Conservation (phyloP, 92 coral and sea anemone species). For the Scolanthus callimorphus region DNA sequence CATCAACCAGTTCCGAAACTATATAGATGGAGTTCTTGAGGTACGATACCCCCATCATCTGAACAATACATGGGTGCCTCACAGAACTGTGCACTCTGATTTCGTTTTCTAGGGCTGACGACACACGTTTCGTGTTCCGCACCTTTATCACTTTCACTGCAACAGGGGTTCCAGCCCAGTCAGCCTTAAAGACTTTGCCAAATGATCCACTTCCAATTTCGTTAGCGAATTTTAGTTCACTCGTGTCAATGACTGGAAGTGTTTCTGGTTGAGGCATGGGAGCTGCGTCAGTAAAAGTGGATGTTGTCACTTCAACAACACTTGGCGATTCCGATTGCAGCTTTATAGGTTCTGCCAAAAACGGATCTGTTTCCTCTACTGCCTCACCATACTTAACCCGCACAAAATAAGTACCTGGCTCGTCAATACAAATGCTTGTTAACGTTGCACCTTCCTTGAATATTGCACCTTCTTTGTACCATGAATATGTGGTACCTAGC, state of each 20-base stretch:
- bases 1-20: no score
- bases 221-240: conserved; percentile 6
- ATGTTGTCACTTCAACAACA: neutral
- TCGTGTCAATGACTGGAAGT: conserved; percentile 10
- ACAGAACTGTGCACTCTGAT: no score
- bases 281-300: neutral
- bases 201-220: no score
- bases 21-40: no score
- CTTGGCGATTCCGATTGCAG: neutral
- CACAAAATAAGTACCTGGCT: conserved; percentile 37
- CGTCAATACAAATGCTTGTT: conserved; percentile 11
- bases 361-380: conserved; percentile 24
- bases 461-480: conserved; percentile 24
- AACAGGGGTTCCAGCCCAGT: no score
- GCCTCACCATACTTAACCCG: conserved; percentile 26
- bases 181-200: no score
- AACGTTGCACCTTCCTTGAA: conserved; percentile 30
- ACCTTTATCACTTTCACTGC: no score
- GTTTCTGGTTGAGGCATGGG: no score
- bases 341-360: conserved; percentile 2
- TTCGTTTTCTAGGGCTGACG: no score
- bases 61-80: no score
- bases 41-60: no score
- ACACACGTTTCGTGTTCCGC: no score
- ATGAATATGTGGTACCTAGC: conserved; percentile 21